These are phyloP conservation scores for Andrena cerasifolii DNA, from an alignment of 1,140 invertebrate species.

Conservation along the genomic window DNA sequence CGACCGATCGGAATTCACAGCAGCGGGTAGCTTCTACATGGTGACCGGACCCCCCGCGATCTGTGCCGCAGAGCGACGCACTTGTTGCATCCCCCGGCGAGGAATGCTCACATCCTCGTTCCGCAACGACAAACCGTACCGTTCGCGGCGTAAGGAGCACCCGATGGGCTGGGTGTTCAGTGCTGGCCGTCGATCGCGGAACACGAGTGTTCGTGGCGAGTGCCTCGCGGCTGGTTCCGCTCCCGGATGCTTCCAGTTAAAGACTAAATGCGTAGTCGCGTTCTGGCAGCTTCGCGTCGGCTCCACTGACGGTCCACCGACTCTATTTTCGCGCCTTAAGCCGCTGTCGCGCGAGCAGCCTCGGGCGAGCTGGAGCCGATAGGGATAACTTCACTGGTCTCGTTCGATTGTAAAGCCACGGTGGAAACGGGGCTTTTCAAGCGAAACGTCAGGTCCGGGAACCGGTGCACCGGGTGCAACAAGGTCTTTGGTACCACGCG, in stretches of 20 bases:
- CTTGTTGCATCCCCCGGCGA: slow-evolving; percentile 26
- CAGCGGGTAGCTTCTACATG: background rate
- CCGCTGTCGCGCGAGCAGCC: slow-evolving; percentile 46
- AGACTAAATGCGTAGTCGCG: slow-evolving; percentile 67
- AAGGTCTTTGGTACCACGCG: too few relatives aligned
- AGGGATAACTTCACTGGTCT: slow-evolving; percentile 9
- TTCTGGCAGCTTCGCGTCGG: slow-evolving; percentile 42
- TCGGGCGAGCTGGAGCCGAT: slow-evolving; percentile 1
- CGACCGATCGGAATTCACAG: background rate
- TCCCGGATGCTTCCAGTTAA: slow-evolving; percentile 67
- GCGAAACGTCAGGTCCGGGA: too few relatives aligned
- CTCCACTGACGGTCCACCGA: slow-evolving; percentile 9
- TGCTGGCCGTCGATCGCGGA: background rate
- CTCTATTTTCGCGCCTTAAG: slow-evolving; percentile 67
- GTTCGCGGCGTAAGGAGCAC: background rate
- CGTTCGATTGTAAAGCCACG: too few relatives aligned
- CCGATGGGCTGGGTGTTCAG: too few relatives aligned
- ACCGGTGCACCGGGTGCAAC: too few relatives aligned
- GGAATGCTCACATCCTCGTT: background rate
- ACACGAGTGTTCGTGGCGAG: background rate
- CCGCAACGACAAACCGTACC: background rate
- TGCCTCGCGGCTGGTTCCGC: slow-evolving; percentile 32
- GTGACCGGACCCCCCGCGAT: too few relatives aligned
- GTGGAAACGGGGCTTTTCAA: too few relatives aligned
- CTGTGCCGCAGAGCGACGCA: background rate